Evolutionary conservation across 2,888 invertebrate species (phyloP).

Genomic region (Xestobium rufovillosum): DNA sequence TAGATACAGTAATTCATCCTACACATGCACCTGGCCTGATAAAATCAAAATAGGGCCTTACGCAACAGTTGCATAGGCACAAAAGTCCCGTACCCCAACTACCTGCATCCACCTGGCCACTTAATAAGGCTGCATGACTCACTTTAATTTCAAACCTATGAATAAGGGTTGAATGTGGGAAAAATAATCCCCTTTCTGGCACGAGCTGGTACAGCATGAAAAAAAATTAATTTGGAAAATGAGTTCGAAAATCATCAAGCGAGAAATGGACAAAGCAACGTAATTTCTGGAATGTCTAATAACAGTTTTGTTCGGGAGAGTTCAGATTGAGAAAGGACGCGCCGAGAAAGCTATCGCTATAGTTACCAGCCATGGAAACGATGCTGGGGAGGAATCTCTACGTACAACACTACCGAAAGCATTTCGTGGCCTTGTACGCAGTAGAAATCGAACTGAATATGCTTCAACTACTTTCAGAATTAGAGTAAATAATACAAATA

Average conservation of each 20-base stretch:
- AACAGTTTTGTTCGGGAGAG: too few relatives aligned
- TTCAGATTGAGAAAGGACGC: too few relatives aligned
- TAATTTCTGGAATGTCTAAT: too few relatives aligned
- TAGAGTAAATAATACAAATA: too few relatives aligned
- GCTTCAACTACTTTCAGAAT: too few relatives aligned
- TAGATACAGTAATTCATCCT: constrained; percentile 20
- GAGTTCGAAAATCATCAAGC: too few relatives aligned
- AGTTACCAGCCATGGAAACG: constrained; percentile 40
- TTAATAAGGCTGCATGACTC: constrained; percentile 34
- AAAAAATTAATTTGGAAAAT: too few relatives aligned
- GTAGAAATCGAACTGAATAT: too few relatives aligned
- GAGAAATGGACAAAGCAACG: too few relatives aligned
- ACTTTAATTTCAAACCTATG: constrained; percentile 11
- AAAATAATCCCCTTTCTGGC: constrained; percentile 17
- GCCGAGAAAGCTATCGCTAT: constrained; percentile 40
- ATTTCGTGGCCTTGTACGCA: too few relatives aligned
- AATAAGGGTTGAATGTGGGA: constrained; percentile 28
- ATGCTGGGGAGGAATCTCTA: constrained; percentile 34
- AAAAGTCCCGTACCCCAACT: constrained; percentile 22
- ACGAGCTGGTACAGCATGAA: too few relatives aligned
- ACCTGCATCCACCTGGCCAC: constrained; percentile 36
- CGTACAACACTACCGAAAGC: too few relatives aligned
- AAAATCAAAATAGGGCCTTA: constrained; percentile 9
- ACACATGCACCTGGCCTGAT: constrained; percentile 28
- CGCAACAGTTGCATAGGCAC: constrained; percentile 16